Base-by-base conservation (phyloP, 2,113 vertebrate genomes). In the Gyps fulvus region DNA sequence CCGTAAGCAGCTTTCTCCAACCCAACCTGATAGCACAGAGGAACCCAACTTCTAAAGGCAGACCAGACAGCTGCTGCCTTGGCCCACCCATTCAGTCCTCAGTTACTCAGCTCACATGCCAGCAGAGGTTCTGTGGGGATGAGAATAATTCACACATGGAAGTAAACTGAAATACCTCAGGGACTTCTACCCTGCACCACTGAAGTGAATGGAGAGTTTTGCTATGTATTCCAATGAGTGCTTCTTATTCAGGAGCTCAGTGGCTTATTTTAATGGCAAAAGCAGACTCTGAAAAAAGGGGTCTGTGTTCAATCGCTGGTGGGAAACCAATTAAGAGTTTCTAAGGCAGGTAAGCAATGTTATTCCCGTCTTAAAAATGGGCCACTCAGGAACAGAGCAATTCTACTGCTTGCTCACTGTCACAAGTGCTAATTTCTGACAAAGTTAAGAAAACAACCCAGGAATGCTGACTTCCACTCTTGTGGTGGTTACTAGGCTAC, bases 261-360 rank as follows among this genome's bases (percentile, higher is more conserved):
- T 78, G 21, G 26, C 18, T 86, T 58, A 67, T 34, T 83, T 91
- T 61, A 91, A 58, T 22, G 34, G 55, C 29, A 91, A 89, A 47
- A 67, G 32, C n/a, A 91, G 34, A 72, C 42, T 77, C 16, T 13
- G 4, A 50, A 45, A 58, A 65, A 27, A 25, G 0, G 4, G 1
- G 3, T 27, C 47, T 63, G 11, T 34, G 25, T 43, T 61, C 45
- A 62, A 0, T 18, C 2, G 0, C 43, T 76, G 18, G 11, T 80
- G 16, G 43, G 45, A 94, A 89, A 67, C 32, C 15, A 84, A 59
- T 29, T 43, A 89, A 57, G 49, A 83, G n/a, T 34, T 67, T 71
- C 49, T 74, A 73, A 84, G 11, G 69, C 22, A 94, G 43, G 15
- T 65, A 79, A 87, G 50, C 27, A 83, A 61, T 16, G 4, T 38